phyloP scores from a whole-genome alignment of 37 sponge, comb jelly and placozoan species.

The Ianthella basta region DNA sequence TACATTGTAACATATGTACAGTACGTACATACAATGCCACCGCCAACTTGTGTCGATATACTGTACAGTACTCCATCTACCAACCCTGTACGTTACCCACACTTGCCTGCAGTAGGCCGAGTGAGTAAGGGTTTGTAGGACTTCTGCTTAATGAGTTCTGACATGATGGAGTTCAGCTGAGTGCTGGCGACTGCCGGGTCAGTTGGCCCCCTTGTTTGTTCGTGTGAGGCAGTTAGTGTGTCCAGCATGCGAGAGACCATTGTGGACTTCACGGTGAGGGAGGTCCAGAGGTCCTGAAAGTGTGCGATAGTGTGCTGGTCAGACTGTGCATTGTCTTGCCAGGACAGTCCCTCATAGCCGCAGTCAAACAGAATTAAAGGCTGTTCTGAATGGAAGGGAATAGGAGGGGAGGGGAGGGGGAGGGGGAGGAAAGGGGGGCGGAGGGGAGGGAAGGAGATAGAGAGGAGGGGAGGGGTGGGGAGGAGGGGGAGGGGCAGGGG shows the following conservation, averaged over 20 bases:
- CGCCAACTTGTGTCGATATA: background rate
- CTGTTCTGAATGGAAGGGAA: background rate
- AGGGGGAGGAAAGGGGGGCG: background rate
- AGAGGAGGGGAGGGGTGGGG: no score
- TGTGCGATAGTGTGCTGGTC: background rate
- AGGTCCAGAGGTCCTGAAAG: slow-evolving; percentile 11
- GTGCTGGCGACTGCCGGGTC: no score
- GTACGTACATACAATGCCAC: background rate
- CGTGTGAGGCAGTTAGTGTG: background rate
- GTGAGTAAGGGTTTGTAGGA: slow-evolving; percentile 62
- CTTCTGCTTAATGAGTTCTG: slow-evolving; percentile 45
- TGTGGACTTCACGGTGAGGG: background rate
- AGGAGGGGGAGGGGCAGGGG: no score
- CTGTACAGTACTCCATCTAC: background rate
- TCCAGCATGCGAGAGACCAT: slow-evolving; percentile 49
- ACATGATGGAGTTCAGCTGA: background rate
- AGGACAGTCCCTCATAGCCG: slow-evolving; percentile 80
- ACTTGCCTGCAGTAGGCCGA: slow-evolving; percentile 51
- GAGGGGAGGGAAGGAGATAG: no score
- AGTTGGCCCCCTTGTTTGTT: background rate
- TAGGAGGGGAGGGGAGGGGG: slow-evolving; percentile 18
- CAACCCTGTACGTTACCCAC: background rate
- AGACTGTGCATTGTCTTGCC: slow-evolving; percentile 49
- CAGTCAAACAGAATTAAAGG: slow-evolving; percentile 21
- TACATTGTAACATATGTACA: background rate